Percentiles rank a stretch among this genome's conserved stretches.
Conservation (phyloP, 2,797 vertebrate genomes). For the Ceryle rudis region DNA sequence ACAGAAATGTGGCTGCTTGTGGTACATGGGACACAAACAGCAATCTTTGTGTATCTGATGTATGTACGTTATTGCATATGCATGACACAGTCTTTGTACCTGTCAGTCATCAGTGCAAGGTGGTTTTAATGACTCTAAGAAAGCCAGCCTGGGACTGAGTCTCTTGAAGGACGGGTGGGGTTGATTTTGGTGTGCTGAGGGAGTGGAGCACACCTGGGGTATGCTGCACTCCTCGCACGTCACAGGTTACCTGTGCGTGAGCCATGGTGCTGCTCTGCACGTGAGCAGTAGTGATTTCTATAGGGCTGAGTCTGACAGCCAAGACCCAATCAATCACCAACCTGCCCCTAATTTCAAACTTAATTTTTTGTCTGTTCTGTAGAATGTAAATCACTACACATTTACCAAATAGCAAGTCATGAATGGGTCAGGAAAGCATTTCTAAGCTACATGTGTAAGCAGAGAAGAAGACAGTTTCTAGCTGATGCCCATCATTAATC, state of each 20-base stretch:
- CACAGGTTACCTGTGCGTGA: background rate
- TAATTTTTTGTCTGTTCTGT: background rate
- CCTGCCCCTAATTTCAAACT: background rate
- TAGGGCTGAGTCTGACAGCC: background rate
- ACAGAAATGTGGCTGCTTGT: background rate
- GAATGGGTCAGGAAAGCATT: background rate
- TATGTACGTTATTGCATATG: accelerated
- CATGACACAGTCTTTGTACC: background rate
- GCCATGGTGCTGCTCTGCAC: accelerated
- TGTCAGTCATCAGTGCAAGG: background rate
- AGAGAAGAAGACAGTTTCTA: background rate
- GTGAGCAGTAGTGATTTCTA: background rate
- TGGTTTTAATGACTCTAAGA: background rate
- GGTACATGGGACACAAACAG: accelerated
- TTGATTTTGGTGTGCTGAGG: background rate
- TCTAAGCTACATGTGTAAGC: background rate
- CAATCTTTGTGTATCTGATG: background rate
- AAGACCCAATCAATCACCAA: background rate
- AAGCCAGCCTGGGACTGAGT: background rate
- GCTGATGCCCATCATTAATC: background rate
- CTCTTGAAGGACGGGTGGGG: accelerated
- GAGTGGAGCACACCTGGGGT: background rate
- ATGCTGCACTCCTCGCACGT: accelerated
- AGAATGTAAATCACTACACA: background rate
- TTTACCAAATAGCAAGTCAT: background rate